Conservation (phyloP, 2,113 vertebrate species). For the Cnemophilus loriae region DNA sequence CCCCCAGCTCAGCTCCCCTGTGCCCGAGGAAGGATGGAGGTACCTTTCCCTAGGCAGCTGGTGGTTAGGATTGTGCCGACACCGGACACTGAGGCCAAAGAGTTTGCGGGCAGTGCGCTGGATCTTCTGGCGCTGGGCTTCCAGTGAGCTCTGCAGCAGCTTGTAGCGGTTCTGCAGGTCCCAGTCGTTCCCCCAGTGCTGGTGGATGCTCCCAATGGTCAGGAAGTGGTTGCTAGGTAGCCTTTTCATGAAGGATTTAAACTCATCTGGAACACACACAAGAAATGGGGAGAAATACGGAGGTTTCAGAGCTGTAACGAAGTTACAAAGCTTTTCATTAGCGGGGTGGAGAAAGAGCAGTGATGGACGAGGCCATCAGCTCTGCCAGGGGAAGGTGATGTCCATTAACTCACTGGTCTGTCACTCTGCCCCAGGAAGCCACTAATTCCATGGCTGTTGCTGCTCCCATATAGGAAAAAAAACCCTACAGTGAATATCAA, state of each 20-base stretch:
- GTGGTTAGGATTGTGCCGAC: conserved; percentile 97
- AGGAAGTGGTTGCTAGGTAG: conserved; percentile 96
- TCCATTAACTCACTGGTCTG: not conserved
- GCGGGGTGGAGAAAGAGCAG: not conserved
- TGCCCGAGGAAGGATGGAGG: not conserved
- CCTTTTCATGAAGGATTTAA: conserved; percentile 97
- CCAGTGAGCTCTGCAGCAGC: conserved; percentile 90
- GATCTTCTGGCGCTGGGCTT: conserved; percentile 91
- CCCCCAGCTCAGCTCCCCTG: not conserved
- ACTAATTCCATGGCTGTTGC: not conserved
- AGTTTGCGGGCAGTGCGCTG: conserved; percentile 96
- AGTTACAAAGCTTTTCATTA: not conserved
- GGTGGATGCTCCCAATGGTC: conserved; percentile 94
- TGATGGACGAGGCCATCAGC: not conserved
- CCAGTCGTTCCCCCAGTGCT: conserved; percentile 98
- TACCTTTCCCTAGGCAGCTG: conserved; percentile 99
- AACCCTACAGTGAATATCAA: not conserved
- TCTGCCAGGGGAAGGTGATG: not conserved
- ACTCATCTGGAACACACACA: conserved; percentile 83
- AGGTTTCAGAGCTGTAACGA: not conserved
- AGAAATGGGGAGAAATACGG: not conserved
- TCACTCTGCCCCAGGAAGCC: not conserved
- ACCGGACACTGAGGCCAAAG: conserved; percentile 95
- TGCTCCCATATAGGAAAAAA: not conserved
- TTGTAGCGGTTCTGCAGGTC: conserved; percentile 97